These are phyloP conservation scores for Phasianus colchicus DNA, from an alignment of 2,113 vertebrate genomes.

Conservation along the genomic window DNA sequence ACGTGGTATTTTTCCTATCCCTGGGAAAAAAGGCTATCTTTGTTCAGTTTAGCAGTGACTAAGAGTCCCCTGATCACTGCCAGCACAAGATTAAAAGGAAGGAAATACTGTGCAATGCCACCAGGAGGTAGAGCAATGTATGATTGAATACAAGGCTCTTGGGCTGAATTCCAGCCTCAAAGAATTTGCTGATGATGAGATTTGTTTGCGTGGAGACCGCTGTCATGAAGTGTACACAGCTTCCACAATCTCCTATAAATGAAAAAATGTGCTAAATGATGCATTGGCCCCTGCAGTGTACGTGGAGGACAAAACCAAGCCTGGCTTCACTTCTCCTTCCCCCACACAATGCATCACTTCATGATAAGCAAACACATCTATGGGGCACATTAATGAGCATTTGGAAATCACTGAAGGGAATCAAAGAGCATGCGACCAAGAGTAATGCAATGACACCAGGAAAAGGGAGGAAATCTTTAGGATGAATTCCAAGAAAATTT, in stretches of 20 bases:
- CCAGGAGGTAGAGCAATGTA: conserved; percentile 17
- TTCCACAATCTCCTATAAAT: not conserved
- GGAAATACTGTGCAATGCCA: not conserved
- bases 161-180: not conserved
- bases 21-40: not conserved
- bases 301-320: not conserved
- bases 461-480: not conserved
- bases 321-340: not conserved
- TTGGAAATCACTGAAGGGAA: not conserved
- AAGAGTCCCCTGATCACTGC: not conserved
- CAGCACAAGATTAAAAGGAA: conserved; percentile 3
- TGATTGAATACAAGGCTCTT: not conserved
- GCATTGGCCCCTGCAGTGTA: not conserved
- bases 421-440: fast-evolving
- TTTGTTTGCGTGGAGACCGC: not conserved
- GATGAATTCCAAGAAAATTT: not conserved
- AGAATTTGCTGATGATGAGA: not conserved
- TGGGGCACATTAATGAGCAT: not conserved
- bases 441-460: not conserved
- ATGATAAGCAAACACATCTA: not conserved
- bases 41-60: not conserved
- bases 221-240: not conserved
- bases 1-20: not conserved
- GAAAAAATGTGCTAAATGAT: too few species aligned
- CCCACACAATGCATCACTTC: not conserved